Evolutionary conservation across 2,888 invertebrate species (phyloP).

Genomic region (Meiosimyza platycephala): DNA sequence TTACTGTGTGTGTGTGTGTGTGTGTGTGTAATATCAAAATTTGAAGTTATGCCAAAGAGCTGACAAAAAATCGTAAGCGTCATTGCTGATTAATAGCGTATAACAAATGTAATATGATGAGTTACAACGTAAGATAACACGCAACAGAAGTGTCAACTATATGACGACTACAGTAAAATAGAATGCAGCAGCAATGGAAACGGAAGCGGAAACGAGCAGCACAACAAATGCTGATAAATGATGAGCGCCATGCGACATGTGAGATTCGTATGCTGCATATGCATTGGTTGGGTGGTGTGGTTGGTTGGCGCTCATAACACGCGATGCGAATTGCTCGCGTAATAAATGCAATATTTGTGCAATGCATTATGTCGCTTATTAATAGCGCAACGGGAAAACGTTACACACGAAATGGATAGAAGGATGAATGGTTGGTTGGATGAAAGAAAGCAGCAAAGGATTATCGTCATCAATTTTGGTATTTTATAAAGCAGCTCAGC

Average conservation of each 20-base stretch:
- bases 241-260: slow-evolving; percentile 2
- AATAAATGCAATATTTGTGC: slow-evolving; percentile 20
- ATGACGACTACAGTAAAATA: background rate
- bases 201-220: slow-evolving; percentile 1
- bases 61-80: background rate
- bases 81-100: slow-evolving; percentile 23
- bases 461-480: slow-evolving; percentile 64
- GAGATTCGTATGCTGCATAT: background rate
- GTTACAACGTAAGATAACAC: slow-evolving; percentile 10
- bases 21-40: too few relatives aligned
- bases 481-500: slow-evolving; percentile 50
- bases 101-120: slow-evolving; percentile 11
- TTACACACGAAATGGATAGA: background rate
- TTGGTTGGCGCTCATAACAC: background rate
- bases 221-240: slow-evolving; percentile 25
- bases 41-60: too few relatives aligned
- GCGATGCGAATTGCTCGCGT: too few relatives aligned
- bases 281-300: background rate
- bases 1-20: too few relatives aligned
- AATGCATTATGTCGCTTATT: slow-evolving; percentile 27
- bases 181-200: slow-evolving; percentile 2
- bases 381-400: slow-evolving; percentile 10
- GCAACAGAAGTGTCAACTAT: slow-evolving; percentile 15
- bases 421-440: background rate
- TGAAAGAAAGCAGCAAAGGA: slow-evolving; percentile 45